phyloP scores from a whole-genome alignment of 2,797 vertebrate genomes.

The Acanthornis magna region DNA sequence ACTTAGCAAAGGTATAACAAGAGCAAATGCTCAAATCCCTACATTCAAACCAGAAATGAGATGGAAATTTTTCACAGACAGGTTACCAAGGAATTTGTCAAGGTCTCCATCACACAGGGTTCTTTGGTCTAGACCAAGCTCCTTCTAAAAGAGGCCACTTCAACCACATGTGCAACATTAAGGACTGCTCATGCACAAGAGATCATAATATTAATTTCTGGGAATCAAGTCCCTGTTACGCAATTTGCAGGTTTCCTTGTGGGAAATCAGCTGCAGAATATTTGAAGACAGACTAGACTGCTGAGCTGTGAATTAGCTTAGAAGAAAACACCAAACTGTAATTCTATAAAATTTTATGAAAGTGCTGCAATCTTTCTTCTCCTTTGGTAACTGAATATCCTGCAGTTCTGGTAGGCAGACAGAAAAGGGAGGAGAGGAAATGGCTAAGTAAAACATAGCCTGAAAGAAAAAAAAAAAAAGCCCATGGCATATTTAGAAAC shows the following conservation, averaged over 20 bases:
- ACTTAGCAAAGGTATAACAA: not conserved
- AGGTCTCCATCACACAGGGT: not conserved
- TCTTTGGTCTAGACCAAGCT: not conserved
- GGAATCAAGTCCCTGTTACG: not conserved
- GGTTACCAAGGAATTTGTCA: not conserved
- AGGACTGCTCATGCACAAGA: not conserved
- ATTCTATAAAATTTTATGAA: not conserved
- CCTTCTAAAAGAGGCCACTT: not conserved
- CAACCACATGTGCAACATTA: not conserved
- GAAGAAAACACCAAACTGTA: not conserved
- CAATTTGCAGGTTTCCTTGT: not conserved
- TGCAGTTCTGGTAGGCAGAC: not conserved
- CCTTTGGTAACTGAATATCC: not conserved
- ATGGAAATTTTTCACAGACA: not conserved
- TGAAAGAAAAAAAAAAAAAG: not conserved
- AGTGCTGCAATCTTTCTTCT: not conserved
- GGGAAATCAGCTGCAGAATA: not conserved
- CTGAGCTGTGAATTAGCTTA: not conserved
- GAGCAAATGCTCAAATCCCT: not conserved
- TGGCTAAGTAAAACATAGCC: not conserved
- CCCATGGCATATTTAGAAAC: not conserved
- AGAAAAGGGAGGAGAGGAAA: not conserved
- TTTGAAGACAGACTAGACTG: not conserved
- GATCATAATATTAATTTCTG: not conserved
- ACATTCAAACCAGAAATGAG: not conserved